phyloP scores from a whole-genome alignment of 2,888 invertebrate genomes.

The Gymnosoma rotundatum region DNA sequence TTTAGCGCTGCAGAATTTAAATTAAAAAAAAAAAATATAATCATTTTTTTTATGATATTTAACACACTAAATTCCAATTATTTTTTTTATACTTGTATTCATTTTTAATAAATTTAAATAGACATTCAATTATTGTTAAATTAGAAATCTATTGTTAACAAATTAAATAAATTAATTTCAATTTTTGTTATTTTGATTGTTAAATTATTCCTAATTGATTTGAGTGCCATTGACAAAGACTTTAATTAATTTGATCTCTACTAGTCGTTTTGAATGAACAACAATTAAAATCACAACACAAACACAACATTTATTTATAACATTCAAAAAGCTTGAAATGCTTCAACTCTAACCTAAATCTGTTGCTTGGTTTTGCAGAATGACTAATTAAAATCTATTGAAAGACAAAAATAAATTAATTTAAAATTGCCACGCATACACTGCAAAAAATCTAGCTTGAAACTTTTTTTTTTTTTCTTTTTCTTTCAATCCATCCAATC shows the following conservation, averaged over 20 bases:
- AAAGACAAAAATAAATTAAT: constrained; percentile 46
- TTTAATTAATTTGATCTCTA: constrained; percentile 55
- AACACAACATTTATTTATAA: constrained; percentile 19
- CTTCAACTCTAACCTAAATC: constrained; percentile 65
- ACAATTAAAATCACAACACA: not conserved
- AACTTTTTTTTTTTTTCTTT: not conserved
- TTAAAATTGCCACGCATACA: constrained; percentile 17
- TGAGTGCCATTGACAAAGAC: constrained; percentile 4
- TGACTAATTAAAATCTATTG: constrained; percentile 60
- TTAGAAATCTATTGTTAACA: not conserved
- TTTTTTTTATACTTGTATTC: too few relatives aligned
- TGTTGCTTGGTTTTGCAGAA: constrained; percentile 34
- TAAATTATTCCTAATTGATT: not conserved
- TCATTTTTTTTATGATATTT: not conserved
- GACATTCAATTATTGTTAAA: not conserved
- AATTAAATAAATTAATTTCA: not conserved
- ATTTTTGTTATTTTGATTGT: not conserved
- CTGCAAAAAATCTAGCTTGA: not conserved
- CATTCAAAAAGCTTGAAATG: constrained; percentile 39
- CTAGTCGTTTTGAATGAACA: not conserved
- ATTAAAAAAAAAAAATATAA: constrained; percentile 22
- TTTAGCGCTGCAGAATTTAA: constrained; percentile 54
- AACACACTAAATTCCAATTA: not conserved
- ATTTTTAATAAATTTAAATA: constrained; percentile 6
- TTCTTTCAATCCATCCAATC: too few relatives aligned